Evolutionary conservation across 2,113 vertebrate genomes (phyloP).

Genomic region (Cranoglanis bouderius): DNA sequence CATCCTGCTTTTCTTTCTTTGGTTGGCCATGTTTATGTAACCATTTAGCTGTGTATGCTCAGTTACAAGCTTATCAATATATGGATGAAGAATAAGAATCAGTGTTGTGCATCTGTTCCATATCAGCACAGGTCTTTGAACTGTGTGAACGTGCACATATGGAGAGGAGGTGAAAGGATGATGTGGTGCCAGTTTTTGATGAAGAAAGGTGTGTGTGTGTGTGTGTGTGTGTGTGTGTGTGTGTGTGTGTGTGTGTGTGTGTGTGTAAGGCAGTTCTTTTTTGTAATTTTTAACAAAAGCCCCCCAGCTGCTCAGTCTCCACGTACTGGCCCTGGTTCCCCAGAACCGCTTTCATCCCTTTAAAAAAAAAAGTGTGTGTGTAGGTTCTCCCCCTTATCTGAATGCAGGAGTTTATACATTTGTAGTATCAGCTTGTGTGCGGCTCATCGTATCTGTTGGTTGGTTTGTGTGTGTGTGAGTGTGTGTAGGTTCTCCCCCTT

Average conservation of each 20-base stretch:
- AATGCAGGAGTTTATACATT: background rate
- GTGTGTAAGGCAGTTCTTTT: conserved; percentile 27
- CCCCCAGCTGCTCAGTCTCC: conserved; percentile 31
- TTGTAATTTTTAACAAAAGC: conserved; percentile 51
- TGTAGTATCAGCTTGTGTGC: conserved; percentile 12
- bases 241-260: conserved; percentile 4
- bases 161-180: conserved; percentile 27
- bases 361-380: background rate
- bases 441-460: background rate
- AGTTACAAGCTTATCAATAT: background rate
- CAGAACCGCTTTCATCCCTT: conserved; percentile 18
- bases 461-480: background rate
- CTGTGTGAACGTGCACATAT: conserved; percentile 26
- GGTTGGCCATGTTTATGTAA: background rate
- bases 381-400: too few species aligned
- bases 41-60: background rate
- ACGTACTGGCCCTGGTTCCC: conserved; percentile 9
- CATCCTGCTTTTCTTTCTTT: too few species aligned
- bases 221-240: conserved; percentile 29
- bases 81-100: background rate
- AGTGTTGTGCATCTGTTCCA: background rate
- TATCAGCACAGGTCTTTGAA: conserved; percentile 17
- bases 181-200: conserved; percentile 40
- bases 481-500: fast-evolving
- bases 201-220: conserved; percentile 44